Conservation (phyloP, 1,140 invertebrate genomes). For the Lithobius niger region DNA sequence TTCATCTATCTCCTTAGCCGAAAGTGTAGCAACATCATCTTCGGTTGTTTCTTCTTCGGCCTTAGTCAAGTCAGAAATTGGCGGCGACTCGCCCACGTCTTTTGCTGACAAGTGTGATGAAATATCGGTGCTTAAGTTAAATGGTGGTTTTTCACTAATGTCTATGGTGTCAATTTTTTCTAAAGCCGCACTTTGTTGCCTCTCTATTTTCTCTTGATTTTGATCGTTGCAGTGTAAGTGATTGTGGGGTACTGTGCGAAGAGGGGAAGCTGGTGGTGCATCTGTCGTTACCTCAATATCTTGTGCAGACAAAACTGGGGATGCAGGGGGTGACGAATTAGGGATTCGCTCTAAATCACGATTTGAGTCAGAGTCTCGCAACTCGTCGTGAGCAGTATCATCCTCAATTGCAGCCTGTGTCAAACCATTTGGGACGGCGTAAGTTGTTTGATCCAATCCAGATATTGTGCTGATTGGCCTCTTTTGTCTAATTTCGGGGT, state of each 20-base stretch:
- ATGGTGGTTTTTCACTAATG: too few relatives aligned
- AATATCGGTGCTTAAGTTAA: too few relatives aligned
- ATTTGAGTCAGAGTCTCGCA: not conserved
- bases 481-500: conserved; percentile 78
- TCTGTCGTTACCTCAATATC: too few relatives aligned
- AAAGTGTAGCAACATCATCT: not conserved
- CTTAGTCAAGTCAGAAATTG: conserved; percentile 3
- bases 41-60: conserved; percentile 11
- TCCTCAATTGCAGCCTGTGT: not conserved
- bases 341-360: not conserved
- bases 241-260: too few relatives aligned
- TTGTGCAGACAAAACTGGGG: too few relatives aligned
- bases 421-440: not conserved
- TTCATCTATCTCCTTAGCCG: conserved; percentile 9
- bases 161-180: too few relatives aligned
- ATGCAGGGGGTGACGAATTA: too few relatives aligned
- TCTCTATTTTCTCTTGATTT: too few relatives aligned
- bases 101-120: too few relatives aligned
- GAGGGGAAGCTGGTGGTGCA: too few relatives aligned
- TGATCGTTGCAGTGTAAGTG: too few relatives aligned
- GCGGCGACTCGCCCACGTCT: not conserved
- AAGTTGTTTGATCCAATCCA: conserved; percentile 59
- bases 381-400: not conserved
- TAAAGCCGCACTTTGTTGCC: too few relatives aligned
- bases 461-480: conserved; percentile 91